Evolutionary conservation across 2,113 vertebrate genomes (phyloP).

Genomic region (Megaceryle maxima): DNA sequence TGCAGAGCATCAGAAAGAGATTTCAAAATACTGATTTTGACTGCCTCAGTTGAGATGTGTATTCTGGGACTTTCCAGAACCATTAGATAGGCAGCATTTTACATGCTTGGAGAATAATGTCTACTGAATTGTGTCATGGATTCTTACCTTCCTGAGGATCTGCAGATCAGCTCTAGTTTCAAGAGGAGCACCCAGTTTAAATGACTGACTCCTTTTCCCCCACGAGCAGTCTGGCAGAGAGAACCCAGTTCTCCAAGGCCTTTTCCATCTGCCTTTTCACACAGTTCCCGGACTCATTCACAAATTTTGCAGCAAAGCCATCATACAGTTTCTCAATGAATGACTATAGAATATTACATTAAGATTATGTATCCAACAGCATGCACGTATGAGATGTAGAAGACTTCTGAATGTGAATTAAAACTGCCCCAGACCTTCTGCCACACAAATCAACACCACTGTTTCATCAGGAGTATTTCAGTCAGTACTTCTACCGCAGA

Average conservation of each 20-base stretch:
- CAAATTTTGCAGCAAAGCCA: not conserved
- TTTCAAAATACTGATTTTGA: not conserved
- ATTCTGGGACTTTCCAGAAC: not conserved
- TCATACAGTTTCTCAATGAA: not conserved
- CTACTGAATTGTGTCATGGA: not conserved
- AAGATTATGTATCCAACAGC: not conserved
- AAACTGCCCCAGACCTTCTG: not conserved
- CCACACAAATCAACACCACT: not conserved
- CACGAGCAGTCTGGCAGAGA: not conserved
- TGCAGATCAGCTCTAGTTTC: not conserved
- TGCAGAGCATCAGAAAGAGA: not conserved
- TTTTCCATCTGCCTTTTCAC: not conserved
- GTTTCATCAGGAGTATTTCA: not conserved
- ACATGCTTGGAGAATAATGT: not conserved
- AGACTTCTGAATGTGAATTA: not conserved
- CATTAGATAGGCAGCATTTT: not conserved
- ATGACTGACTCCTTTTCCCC: not conserved
- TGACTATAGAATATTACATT: not conserved
- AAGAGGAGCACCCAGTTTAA: not conserved
- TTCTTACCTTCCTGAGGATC: not conserved
- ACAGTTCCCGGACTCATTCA: not conserved
- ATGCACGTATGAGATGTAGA: not conserved
- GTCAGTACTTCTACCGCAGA: not conserved
- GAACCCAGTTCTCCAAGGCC: not conserved
- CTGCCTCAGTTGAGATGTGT: not conserved